Percentiles rank a stretch among this genome's conserved stretches.
These are phyloP conservation scores for Troides aeacus DNA, from an alignment of 2,888 invertebrate genomes.

Conservation along the genomic window DNA sequence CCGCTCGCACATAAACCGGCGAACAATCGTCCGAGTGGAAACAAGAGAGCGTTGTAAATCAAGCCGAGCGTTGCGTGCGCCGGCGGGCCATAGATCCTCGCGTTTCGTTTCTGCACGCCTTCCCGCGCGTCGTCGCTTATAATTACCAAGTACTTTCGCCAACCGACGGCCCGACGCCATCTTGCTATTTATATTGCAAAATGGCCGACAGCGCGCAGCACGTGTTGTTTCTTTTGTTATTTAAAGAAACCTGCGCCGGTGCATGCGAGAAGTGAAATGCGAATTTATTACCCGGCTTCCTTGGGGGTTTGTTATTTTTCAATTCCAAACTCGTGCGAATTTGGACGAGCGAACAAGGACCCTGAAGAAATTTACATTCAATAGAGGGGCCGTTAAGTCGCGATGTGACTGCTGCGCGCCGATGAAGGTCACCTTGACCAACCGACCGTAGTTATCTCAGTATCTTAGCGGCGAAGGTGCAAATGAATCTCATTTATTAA, in stretches of 20 bases:
- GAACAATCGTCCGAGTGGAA: constrained; percentile 74
- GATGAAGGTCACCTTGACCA: constrained; percentile 74
- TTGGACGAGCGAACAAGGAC: constrained; percentile 55
- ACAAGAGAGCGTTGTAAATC: constrained; percentile 77
- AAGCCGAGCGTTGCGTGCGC: constrained; percentile 75
- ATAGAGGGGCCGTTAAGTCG: constrained; percentile 64
- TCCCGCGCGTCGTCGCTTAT: constrained; percentile 61
- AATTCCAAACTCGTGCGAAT: constrained; percentile 39
- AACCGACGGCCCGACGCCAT: constrained; percentile 75
- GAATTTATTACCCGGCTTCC: constrained; percentile 28
- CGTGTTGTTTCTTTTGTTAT: constrained; percentile 70
- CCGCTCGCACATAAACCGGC: constrained; percentile 64
- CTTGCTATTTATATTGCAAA: constrained; percentile 78
- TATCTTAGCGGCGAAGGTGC: constrained; percentile 37
- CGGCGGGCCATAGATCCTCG: constrained; percentile 71
- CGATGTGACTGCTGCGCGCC: constrained; percentile 58
- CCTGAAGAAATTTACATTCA: constrained; percentile 69
- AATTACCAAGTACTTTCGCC: constrained; percentile 79
- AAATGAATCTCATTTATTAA: constrained; percentile 34
- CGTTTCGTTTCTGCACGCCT: constrained; percentile 62
- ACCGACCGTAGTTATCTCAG: constrained; percentile 51
- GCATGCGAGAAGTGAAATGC: constrained; percentile 39
- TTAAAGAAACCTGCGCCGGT: constrained; percentile 48
- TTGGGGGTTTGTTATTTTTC: constrained; percentile 25
- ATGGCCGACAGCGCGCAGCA: constrained; percentile 68